phyloP scores from a whole-genome alignment of 2,113 vertebrate species.

The Microcebus ravelobensis region DNA sequence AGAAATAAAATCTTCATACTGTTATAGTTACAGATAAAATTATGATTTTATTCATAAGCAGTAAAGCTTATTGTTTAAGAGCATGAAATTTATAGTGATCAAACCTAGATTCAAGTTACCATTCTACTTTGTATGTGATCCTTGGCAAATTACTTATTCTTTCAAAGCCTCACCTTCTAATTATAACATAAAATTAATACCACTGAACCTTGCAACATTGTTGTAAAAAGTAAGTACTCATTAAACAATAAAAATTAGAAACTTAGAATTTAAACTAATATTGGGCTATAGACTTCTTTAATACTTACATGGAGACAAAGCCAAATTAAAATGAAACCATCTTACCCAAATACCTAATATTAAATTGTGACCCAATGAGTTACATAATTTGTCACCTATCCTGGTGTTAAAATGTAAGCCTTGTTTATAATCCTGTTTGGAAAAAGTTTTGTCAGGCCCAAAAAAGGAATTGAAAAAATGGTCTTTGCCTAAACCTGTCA shows the following conservation, averaged over 20 bases:
- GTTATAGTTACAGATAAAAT: conserved; percentile 6
- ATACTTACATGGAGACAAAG: conserved; percentile 28
- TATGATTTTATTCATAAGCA: neutral
- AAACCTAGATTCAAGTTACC: neutral
- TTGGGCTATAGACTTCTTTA: conserved; percentile 5
- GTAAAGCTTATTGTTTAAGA: neutral
- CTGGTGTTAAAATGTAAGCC: conserved; percentile 48
- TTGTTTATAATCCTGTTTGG: conserved; percentile 68
- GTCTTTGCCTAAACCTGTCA: conserved; percentile 63
- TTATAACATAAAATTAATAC: neutral
- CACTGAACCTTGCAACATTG: neutral
- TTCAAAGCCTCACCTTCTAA: neutral
- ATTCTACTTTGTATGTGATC: neutral
- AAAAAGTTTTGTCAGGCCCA: conserved; percentile 58
- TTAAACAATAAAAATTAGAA: conserved; percentile 43
- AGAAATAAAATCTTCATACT: conserved; percentile 34
- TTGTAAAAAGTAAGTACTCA: neutral
- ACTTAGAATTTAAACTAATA: conserved; percentile 41
- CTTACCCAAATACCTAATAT: neutral
- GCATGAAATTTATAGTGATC: neutral
- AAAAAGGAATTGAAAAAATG: conserved; percentile 61
- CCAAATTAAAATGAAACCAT: conserved; percentile 28
- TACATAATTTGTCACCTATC: conserved; percentile 39
- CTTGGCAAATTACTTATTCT: neutral
- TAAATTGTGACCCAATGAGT: conserved; percentile 47